Conservation (phyloP, 2,888 invertebrate species). For the Lacanobia oleracea region DNA sequence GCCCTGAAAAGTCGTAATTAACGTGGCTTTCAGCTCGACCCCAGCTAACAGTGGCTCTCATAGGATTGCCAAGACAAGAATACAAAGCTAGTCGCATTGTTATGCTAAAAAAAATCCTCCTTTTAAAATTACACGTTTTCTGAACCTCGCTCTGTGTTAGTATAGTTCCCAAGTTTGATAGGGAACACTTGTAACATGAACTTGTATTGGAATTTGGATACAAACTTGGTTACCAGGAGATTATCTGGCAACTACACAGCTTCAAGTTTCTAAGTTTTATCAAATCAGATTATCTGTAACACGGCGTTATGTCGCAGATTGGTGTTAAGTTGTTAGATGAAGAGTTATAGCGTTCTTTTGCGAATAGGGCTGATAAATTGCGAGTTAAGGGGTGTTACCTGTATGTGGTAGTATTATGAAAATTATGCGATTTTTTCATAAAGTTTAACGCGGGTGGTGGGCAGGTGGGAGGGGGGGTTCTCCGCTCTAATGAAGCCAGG, state of each 20-base stretch:
- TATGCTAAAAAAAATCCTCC: constrained; percentile 65
- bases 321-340: constrained; percentile 30
- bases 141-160: constrained; percentile 30
- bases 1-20: constrained; percentile 82
- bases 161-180: constrained; percentile 51
- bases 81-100: constrained; percentile 74
- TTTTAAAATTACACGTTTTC: constrained; percentile 38
- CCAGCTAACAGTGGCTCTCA: constrained; percentile 73
- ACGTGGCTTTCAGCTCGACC: constrained; percentile 79
- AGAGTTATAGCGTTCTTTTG: constrained; percentile 27
- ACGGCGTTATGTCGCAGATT: constrained; percentile 32
- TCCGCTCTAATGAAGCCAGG: constrained; percentile 78
- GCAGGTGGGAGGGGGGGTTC: constrained; percentile 66
- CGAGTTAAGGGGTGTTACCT: constrained; percentile 17
- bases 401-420: constrained; percentile 47
- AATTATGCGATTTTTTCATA: constrained; percentile 71
- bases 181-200: constrained; percentile 39
- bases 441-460: constrained; percentile 67
- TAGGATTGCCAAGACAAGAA: constrained; percentile 76
- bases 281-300: constrained; percentile 47
- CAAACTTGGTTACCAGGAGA: constrained; percentile 39
- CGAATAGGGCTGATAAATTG: constrained; percentile 33
- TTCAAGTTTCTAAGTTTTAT: constrained; percentile 56
- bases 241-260: constrained; percentile 47
- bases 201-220: constrained; percentile 41